Evolutionary conservation across 1,140 invertebrate genomes (phyloP).

Genomic region (Dreissena polymorpha): DNA sequence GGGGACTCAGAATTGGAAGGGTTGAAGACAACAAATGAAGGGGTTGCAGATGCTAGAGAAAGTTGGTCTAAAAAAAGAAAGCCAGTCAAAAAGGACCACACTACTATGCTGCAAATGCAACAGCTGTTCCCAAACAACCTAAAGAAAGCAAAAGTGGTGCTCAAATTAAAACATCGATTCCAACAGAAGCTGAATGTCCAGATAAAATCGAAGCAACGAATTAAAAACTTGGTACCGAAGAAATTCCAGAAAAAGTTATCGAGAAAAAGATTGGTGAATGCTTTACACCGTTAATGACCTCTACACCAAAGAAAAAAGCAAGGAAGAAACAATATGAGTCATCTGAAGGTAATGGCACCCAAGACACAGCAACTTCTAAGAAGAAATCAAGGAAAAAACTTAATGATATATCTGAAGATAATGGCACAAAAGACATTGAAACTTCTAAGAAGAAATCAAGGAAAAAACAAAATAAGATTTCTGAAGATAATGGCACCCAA

Average conservation of each 20-base stretch:
- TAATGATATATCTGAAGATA: too few species aligned
- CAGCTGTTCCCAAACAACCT: constrained; percentile 2
- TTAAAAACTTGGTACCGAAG: not conserved
- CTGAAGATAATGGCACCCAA: not conserved
- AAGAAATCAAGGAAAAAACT: not conserved
- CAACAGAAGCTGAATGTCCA: not conserved
- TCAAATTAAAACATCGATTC: not conserved
- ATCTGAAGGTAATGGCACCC: not conserved
- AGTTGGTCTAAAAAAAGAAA: not conserved
- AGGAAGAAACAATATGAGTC: too few species aligned
- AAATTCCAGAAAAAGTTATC: not conserved
- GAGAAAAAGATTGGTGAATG: not conserved
- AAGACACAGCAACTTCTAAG: not conserved
- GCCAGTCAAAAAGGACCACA: not conserved
- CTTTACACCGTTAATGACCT: not conserved
- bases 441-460: not conserved
- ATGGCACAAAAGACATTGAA: not conserved
- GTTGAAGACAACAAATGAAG: not conserved
- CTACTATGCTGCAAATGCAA: not conserved
- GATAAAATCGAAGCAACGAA: not conserved
- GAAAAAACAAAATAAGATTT: too few species aligned
- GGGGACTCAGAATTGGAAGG: not conserved
- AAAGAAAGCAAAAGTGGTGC: not conserved
- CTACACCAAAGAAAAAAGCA: not conserved
- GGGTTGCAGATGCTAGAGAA: not conserved